Evolutionary conservation across 2,888 invertebrate species (phyloP), one percentile per base, ranked within the genome.

Genomic region (Tetragnatha montana): DNA sequence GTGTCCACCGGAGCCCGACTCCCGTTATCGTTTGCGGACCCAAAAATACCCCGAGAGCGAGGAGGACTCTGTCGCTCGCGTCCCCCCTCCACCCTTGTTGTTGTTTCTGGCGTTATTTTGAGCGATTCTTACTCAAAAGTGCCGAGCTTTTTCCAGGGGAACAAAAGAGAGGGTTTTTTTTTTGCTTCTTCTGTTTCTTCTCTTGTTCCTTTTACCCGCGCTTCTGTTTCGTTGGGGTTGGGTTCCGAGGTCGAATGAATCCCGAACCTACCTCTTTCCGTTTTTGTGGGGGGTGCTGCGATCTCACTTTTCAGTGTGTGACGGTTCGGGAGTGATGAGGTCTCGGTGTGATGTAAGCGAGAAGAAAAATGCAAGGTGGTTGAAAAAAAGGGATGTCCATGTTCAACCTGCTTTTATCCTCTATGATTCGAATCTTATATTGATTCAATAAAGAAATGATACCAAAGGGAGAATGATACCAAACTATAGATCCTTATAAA

Each of bases 101-200:
- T 74, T 78, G 81, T 88, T 87, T 87, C 81, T 69, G 74, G 17
- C 76, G 81, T 88, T 88, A 88, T 88, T 88, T 88, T 70, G 88
- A 88, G 88, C 82, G 78, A 78, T 82, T 88, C 82, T 22, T 71
- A 76, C 88, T 88, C 82, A 81, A 88, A 87, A 79, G 50, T 73
- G 14, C 71, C 60, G 79, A 19, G 50, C 22, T 21, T 68, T 68
- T 60, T 10, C 78, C 47, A 21, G 6, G 73, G 75, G 68, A 84
- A 84, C 68, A 70, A 78, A 84, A 49, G 74, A 71, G 12, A 21
- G 47, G 14, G 12, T 51, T 17, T 68, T 69, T 68, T 76, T 35
- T 19, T 78, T 80, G 10, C n/a, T 22, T 17, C 17, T 80, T n/a
- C 71, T 6, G 49, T 50, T 49, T 49, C n/a, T 12, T 71, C 12